Evolutionary conservation across 2,888 invertebrate species (phyloP), one percentile per base, ranked within the genome.

Genomic region (Antitype chi): DNA sequence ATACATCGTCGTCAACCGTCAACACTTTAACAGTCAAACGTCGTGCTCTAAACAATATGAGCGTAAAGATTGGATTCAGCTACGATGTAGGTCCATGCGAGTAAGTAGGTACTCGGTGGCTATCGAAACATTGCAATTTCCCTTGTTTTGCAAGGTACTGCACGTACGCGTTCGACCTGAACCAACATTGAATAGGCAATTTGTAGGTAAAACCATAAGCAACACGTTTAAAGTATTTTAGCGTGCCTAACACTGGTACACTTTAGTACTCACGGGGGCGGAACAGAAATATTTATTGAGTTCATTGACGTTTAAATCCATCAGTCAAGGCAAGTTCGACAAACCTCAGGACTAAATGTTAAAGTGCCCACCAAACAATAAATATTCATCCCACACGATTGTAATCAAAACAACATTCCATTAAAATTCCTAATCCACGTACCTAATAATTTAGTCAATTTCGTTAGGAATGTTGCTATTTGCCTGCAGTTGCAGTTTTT

Each of bases 391-490:
- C 82, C 64, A 85, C 86, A 66, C 69, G 57, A 66, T 62, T 71
- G 20, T 52, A 74, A 68, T 70, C 85, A 77, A 68, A 82, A 72
- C 82, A 81, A 76, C 76, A 82, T 82, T 82, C 73, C 71, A 85
- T 85, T 82, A 75, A 85, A 75, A 76, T 76, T 75, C 82, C 68
- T 72, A 76, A 66, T 76, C 69, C 38, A 66, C 57, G 85, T 78
- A 66, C 57, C 82, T 78, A 78, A 82, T 74, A 69, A 73, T 79
- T 80, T 76, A 74, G 63, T 73, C 77, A 70, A 78, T 78, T 82
- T 82, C 28, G 78, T 71, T 43, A 11, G 71, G 73, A 80, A 80
- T 78, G 77, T 57, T 74, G 82, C 55, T 70, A 68, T 77, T 66
- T 77, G 49, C 52, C 20, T 52, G 70, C 62, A 62, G 59, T 60